Percentiles rank a stretch among this genome's conserved stretches.
phyloP scores from a whole-genome alignment of 2,113 vertebrate genomes.

The Rattus rattus region DNA sequence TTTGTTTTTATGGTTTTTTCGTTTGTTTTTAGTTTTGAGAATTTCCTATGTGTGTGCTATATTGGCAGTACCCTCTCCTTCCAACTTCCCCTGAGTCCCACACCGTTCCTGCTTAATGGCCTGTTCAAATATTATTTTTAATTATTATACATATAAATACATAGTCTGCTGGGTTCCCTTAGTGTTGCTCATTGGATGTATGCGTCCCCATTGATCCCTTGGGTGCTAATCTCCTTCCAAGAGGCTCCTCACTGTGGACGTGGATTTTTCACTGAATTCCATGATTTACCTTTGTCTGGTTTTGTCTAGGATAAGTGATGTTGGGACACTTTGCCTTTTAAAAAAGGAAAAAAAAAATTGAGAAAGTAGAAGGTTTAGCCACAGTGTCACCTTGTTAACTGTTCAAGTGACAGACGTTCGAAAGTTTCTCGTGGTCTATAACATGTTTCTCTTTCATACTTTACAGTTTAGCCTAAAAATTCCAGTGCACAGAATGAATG shows the following conservation, averaged over 20 bases:
- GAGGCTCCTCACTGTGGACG: not conserved
- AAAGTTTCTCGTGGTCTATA: not conserved
- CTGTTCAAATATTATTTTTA: not conserved
- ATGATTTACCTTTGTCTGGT: slow-evolving; percentile 22
- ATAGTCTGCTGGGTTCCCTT: not conserved
- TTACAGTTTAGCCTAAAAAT: slow-evolving; percentile 24
- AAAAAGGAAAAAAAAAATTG: not conserved
- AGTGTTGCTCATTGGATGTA: not conserved
- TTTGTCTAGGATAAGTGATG: slow-evolving; percentile 27
- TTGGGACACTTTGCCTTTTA: not conserved
- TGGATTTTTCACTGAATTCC: not conserved
- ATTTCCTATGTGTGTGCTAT: not conserved
- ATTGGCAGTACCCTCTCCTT: not conserved
- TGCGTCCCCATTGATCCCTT: not conserved
- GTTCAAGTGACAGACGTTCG: slow-evolving; percentile 18
- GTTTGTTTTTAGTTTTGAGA: not conserved
- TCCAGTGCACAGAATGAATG: not conserved
- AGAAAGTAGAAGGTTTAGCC: not conserved
- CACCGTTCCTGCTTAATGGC: not conserved
- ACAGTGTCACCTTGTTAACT: not conserved
- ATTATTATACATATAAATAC: not conserved
- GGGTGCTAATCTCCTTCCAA: not conserved
- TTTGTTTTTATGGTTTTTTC: not conserved
- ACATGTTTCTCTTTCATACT: slow-evolving; percentile 18
- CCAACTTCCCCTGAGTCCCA: not conserved